Conservation (phyloP, 2,888 invertebrate species). For the Therioaphis trifolii region DNA sequence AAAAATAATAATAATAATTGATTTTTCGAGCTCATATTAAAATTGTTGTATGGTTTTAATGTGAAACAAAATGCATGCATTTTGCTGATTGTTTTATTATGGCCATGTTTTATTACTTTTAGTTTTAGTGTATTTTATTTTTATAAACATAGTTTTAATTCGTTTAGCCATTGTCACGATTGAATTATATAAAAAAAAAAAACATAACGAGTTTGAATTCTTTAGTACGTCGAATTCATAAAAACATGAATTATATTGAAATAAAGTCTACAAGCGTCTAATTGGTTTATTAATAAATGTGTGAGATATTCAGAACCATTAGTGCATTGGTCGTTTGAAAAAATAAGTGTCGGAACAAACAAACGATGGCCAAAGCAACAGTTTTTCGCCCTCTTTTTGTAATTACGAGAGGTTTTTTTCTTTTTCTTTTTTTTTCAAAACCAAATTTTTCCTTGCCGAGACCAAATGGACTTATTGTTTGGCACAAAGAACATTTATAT, state of each 20-base stretch:
- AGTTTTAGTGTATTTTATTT: too few species aligned
- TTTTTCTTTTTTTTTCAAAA: neutral
- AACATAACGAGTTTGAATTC: conserved; percentile 22
- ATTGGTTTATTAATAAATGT: neutral
- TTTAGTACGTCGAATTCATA: neutral
- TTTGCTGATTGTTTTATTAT: too few species aligned
- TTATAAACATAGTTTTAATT: too few species aligned
- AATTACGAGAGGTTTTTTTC: conserved; percentile 2
- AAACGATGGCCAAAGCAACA: conserved; percentile 32
- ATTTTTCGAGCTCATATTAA: too few species aligned
- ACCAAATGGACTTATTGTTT: neutral
- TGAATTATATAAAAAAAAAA: too few species aligned
- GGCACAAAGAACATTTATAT: neutral
- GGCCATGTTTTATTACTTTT: too few species aligned
- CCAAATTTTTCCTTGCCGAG: neutral
- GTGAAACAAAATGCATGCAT: too few species aligned
- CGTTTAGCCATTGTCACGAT: too few species aligned
- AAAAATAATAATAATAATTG: too few species aligned
- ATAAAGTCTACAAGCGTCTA: neutral
- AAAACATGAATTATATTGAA: neutral
- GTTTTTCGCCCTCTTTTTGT: neutral
- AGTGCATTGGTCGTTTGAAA: conserved; percentile 11
- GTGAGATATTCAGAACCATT: conserved; percentile 20
- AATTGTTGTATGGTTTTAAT: too few species aligned
- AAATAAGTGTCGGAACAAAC: conserved; percentile 37